These are phyloP conservation scores for Agelas oroides DNA, from an alignment of 37 sponge, comb jelly and placozoan species.

Conservation along the genomic window DNA sequence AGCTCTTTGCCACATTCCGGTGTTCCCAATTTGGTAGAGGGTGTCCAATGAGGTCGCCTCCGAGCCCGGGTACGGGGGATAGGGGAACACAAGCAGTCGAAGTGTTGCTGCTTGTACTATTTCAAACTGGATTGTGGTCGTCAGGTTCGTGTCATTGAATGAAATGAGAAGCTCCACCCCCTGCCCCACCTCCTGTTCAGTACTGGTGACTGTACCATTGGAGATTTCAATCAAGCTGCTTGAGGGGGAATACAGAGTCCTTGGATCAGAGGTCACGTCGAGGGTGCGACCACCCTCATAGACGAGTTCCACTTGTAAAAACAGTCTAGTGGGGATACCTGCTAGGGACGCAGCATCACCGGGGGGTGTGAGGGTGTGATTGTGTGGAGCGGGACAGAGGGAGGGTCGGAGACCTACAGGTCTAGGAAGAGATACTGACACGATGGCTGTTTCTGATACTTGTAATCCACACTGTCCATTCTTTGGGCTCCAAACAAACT, in stretches of 20 bases:
- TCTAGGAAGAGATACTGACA: constrained; percentile 16
- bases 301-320: constrained; percentile 11
- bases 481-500: constrained; percentile 50
- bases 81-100: constrained; percentile 24
- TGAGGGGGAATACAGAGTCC: constrained; percentile 13
- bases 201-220: constrained; percentile 18
- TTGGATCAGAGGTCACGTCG: constrained; percentile 36
- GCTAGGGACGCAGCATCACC: constrained; percentile 15
- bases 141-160: not conserved
- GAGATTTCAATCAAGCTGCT: not conserved
- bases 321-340: constrained; percentile 19
- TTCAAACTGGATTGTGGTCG: constrained; percentile 21
- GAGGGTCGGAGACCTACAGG: constrained; percentile 11
- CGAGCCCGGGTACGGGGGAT: constrained; percentile 54
- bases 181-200: not conserved
- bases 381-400: constrained; percentile 7
- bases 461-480: constrained; percentile 1
- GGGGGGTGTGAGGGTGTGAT: constrained; percentile 8
- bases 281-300: constrained; percentile 19
- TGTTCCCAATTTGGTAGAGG: constrained; percentile 27
- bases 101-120: constrained; percentile 24
- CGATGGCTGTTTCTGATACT: not conserved
- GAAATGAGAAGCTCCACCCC: not conserved
- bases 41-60: not conserved
- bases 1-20: constrained; percentile 46